Conservation (phyloP, 1,140 invertebrate genomes). For the Ceratitis capitata region DNA sequence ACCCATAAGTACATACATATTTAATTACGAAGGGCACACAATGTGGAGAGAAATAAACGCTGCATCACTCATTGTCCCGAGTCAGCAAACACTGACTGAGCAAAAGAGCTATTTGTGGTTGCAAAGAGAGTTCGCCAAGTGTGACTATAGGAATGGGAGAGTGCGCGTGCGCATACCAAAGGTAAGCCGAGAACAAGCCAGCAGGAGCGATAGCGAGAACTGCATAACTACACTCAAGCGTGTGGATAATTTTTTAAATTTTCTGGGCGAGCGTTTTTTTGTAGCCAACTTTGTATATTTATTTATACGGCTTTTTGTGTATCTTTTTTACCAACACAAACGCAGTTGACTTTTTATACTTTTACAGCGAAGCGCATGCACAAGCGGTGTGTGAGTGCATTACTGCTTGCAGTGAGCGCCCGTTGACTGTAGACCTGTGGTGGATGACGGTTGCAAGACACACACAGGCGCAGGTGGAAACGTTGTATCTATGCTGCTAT, state of each 20-base stretch:
- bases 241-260: background rate
- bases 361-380: background rate
- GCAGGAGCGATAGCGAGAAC: background rate
- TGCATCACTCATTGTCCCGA: background rate
- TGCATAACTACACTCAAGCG: background rate
- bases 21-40: constrained; percentile 16
- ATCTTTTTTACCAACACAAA: background rate
- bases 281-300: background rate
- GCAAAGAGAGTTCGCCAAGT: background rate
- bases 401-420: background rate
- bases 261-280: constrained; percentile 3
- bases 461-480: background rate
- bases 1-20: background rate
- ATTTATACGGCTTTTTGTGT: background rate
- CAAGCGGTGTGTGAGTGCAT: background rate
- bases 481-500: no score
- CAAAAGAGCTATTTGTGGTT: background rate
- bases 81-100: background rate
- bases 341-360: background rate
- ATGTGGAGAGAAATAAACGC: background rate
- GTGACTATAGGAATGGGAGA: background rate
- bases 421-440: background rate
- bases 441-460: background rate
- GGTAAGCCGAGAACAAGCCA: background rate
- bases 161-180: background rate